Percentiles rank a stretch among this genome's conserved stretches.
Conservation (phyloP, 2,888 invertebrate species). For the Nasonovia ribisnigri region DNA sequence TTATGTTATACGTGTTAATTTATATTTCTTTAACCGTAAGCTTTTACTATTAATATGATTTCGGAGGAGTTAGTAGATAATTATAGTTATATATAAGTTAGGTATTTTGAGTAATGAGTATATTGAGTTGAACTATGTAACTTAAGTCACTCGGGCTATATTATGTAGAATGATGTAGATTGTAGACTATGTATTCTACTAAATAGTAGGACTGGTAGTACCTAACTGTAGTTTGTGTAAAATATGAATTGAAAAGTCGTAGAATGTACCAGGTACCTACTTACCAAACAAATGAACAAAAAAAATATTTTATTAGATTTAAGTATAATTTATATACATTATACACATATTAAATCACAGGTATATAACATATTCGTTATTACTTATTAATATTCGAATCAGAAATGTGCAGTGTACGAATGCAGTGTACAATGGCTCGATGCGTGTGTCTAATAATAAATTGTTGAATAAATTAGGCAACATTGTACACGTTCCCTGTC, state of each 20-base stretch:
- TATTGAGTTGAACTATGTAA: no score
- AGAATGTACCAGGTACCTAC: not conserved
- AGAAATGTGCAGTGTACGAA: not conserved
- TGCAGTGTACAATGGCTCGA: not conserved
- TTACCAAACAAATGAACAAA: not conserved
- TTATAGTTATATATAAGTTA: no score
- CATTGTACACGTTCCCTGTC: not conserved
- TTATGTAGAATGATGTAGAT: no score
- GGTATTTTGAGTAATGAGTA: no score
- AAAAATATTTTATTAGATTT: not conserved
- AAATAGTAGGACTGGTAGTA: no score
- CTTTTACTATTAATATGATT: no score
- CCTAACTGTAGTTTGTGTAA: not conserved
- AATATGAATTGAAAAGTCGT: not conserved
- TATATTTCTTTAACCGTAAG: no score
- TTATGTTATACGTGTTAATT: no score
- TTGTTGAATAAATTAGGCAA: conserved; percentile 12
- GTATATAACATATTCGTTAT: not conserved
- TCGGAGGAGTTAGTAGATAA: no score
- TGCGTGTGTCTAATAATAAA: not conserved
- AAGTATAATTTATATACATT: not conserved
- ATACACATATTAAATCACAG: not conserved
- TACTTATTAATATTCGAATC: not conserved
- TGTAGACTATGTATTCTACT: no score
- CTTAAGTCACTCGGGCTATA: no score